These are phyloP conservation scores for Sinocyclocheilus maitianheensis DNA, from an alignment of 2,113 vertebrate species.

Conservation along the genomic window DNA sequence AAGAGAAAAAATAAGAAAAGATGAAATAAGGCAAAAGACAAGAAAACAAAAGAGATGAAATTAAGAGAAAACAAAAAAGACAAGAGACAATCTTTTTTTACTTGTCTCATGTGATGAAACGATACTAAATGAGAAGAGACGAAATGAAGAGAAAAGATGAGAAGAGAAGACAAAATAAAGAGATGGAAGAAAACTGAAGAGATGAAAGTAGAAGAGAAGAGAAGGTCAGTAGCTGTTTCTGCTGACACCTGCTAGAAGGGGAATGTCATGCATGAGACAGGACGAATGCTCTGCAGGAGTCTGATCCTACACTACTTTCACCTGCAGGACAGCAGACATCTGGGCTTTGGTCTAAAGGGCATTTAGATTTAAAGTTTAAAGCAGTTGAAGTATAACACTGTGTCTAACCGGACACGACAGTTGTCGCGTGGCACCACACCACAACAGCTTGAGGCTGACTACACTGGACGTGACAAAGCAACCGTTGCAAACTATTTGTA, in stretches of 20 bases:
- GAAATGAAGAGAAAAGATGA: not conserved
- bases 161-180: not conserved
- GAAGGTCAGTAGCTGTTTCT: constrained; percentile 55
- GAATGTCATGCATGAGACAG: constrained; percentile 82
- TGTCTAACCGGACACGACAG: too few relatives aligned
- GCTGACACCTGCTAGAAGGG: constrained; percentile 76
- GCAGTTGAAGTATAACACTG: not conserved
- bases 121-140: not conserved
- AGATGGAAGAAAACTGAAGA: not conserved
- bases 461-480: too few relatives aligned
- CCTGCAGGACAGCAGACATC: not conserved
- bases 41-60: not conserved
- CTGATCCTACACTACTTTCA: not conserved
- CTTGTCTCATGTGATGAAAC: too few relatives aligned
- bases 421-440: too few relatives aligned
- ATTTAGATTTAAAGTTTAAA: not conserved
- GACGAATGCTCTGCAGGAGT: constrained; percentile 76
- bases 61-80: not conserved
- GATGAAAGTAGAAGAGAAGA: not conserved
- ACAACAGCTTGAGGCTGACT: not conserved
- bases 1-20: not conserved
- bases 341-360: not conserved
- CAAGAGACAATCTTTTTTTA: too few relatives aligned
- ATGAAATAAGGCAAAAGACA: too few relatives aligned
- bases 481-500: too few relatives aligned